Base-by-base conservation (phyloP, 2,888 invertebrate species). In the Eupithecia subfuscata region DNA sequence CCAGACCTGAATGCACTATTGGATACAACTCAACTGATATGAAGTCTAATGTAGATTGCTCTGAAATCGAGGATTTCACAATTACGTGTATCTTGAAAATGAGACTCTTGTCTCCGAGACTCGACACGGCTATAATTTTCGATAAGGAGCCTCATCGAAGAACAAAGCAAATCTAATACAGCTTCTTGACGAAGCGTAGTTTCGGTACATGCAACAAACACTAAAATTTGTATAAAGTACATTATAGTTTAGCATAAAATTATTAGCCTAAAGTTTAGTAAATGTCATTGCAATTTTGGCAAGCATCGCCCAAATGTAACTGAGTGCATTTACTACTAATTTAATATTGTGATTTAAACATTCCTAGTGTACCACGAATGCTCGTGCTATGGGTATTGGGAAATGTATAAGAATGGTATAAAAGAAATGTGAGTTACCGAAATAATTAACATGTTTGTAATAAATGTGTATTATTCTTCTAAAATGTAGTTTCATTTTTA, bases 291-390 rank as follows among this genome's bases (percentile, higher is more conserved):
- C 34, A 34, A 30, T 7, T 40, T 68, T 45, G 6, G 37, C 25
- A 68, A 43, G 40, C 43, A 16, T 68, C 34, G 37, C n/a, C 68
- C 11, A 22, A 25, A 16, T 43, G 40, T 68, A 68, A 68, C 22
- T 45, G 18, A 52, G 52, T 79, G 82, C 82, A 82, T 83, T 83
- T 83, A 81, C 73, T 79, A 75, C 65, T 30, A 72, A 12, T 64
- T 68, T 69, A 73, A 69, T 78, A 82, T 80, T 87, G 87, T 88
- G 86, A 86, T 88, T 79, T 83, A 75, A 84, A 88, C 90, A 90
- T 90, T 90, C 90, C 90, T 81, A 83, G 34, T 70, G 84, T 67
- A n/a, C n/a, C n/a, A 65, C 18, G 37, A 67, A 25, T 14, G 25
- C 60, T 60, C 12, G 60, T 86, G 84, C 85, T 84, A 83, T 81